Evolutionary conservation across 2,797 vertebrate species (phyloP).

Genomic region (Spatula versicolor): DNA sequence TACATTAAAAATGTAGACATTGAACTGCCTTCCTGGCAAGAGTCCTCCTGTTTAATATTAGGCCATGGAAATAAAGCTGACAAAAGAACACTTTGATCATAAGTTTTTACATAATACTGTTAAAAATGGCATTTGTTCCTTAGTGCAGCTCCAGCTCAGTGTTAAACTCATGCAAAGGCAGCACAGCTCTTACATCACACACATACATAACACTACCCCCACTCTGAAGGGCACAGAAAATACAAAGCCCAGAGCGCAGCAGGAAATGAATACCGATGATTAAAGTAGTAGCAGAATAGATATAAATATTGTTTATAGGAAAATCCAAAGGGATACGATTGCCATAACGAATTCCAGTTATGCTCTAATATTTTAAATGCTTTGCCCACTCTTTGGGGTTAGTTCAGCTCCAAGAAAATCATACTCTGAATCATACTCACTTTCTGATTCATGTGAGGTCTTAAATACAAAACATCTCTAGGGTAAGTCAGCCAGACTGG

Average conservation of each 20-base stretch:
- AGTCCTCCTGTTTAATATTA: background rate
- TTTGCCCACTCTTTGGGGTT: background rate
- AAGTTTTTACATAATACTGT: background rate
- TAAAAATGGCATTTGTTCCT: constrained; percentile 3
- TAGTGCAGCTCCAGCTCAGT: background rate
- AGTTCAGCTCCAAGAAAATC: background rate
- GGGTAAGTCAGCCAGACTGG: background rate
- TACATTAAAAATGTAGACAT: background rate
- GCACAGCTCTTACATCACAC: background rate
- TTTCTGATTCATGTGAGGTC: background rate
- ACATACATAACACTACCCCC: background rate
- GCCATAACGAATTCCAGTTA: background rate
- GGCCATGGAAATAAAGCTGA: background rate
- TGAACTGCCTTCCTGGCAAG: background rate
- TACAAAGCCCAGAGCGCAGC: background rate
- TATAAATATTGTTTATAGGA: background rate
- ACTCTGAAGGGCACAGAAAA: background rate
- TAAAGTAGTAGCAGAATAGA: background rate
- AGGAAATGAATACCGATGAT: background rate
- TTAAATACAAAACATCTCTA: background rate
- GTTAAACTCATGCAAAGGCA: background rate
- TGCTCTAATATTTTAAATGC: background rate
- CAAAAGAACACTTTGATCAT: background rate
- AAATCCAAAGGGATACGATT: background rate
- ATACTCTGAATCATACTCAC: background rate